Evolutionary conservation across 2,888 invertebrate species (phyloP), one percentile per base, ranked within the genome.

Genomic region (Julus scandinavius): DNA sequence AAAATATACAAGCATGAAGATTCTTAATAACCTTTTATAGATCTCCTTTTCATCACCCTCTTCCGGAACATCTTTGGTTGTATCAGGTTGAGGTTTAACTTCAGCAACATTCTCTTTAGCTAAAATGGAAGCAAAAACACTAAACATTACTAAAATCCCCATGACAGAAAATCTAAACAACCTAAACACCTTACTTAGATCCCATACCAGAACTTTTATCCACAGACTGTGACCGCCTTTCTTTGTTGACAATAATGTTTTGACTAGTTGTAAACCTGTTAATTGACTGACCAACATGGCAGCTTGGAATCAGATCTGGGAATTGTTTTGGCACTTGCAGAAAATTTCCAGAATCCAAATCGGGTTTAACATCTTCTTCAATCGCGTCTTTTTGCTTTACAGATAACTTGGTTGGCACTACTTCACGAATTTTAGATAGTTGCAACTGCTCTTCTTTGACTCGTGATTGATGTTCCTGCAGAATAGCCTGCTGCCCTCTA

Each of bases 201-300:
- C 29, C n/a, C 63, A 2, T 29, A 72, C 72, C 72, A 11, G 72
- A 72, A 2, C 29, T 72, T 72, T 72, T 72, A 29, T 72, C 72
- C 29, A 11, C 72, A 9, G 72, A 29, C 29, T n/a, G 72, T 13
- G 72, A 72, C 13, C 13, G 38, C 29, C 29, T 1, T 72, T 11
- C 72, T 3, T 72, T 29, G 29, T 72, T n/a, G 6, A 72, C 72
- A 29, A 72, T 11, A 11, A 72, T 72, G n/a, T 72, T 72, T 72
- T 72, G 72, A 72, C 72, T 72, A 72, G 72, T 29, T 3, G 72
- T 72, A 29, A 72, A 29, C 29, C 29, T 6, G 72, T 6, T n/a
- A 29, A 29, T 72, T n/a, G 72, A 29, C 29, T 72, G 72, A 72
- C 72, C 72, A 29, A 72, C 72, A 29, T 72, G 72, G 72, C 72